A percentile compares a stretch with the other conserved stretches of the same genome.
These are phyloP conservation scores for Arothron firmamentum DNA, from an alignment of 2,113 vertebrate genomes.

Conservation along the genomic window DNA sequence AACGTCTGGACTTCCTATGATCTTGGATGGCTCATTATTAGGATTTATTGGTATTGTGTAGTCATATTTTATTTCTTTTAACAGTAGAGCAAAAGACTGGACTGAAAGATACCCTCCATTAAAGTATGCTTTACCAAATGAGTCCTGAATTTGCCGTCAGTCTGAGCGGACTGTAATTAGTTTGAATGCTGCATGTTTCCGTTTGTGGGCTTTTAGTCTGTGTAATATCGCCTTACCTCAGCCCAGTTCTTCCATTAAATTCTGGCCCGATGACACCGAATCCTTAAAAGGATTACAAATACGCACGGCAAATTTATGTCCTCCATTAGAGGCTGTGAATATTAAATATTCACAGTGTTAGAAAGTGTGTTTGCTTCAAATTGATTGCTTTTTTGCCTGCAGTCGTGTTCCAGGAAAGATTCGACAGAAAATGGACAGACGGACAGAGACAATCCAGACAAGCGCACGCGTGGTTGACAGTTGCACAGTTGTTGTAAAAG, in stretches of 20 bases:
- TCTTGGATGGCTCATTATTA: slow-evolving; percentile 8
- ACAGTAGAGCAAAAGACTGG: not conserved
- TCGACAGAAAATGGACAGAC: not conserved
- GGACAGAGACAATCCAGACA: slow-evolving; percentile 8
- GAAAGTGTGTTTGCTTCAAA: not conserved
- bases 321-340: not conserved
- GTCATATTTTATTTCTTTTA: not conserved
- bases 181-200: slow-evolving; percentile 8
- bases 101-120: not conserved
- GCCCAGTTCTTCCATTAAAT: slow-evolving; percentile 12
- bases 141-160: not conserved
- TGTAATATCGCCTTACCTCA: slow-evolving; percentile 3
- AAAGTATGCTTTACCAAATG: not conserved
- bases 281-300: slow-evolving; percentile 16
- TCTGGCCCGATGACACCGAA: slow-evolving; percentile 2
- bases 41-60: slow-evolving; percentile 6
- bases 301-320: not conserved
- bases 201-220: slow-evolving; percentile 14
- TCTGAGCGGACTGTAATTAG: not conserved
- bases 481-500: slow-evolving; percentile 12
- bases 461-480: slow-evolving; percentile 10
- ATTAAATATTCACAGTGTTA: not conserved
- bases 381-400: not conserved
- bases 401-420: slow-evolving; percentile 2
- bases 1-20: too few species aligned